Evolutionary conservation across 2,888 invertebrate species (phyloP).

Genomic region (Lamellibrachia satsuma): DNA sequence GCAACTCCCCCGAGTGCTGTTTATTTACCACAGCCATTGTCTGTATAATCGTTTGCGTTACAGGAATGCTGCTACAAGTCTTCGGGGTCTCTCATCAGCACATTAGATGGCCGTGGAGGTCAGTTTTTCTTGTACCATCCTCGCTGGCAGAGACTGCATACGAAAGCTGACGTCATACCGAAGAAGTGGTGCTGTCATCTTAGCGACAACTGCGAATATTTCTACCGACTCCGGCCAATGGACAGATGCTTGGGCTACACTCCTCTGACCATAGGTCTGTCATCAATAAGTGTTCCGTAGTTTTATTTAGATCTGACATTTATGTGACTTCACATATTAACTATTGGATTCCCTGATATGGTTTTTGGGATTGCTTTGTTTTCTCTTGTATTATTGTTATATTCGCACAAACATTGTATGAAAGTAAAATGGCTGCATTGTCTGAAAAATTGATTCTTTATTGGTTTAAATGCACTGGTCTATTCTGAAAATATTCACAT

Average conservation of each 20-base stretch:
- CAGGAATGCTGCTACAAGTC: constrained; percentile 30
- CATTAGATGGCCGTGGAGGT: constrained; percentile 14
- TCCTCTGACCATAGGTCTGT: not conserved
- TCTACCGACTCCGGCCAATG: not conserved
- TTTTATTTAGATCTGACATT: not conserved
- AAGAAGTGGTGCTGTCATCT: constrained; percentile 22
- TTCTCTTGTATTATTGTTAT: not conserved
- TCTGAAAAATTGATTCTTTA: not conserved
- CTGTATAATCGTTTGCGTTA: not conserved
- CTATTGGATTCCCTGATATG: not conserved
- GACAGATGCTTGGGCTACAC: constrained; percentile 18
- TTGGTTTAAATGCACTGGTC: too few species aligned
- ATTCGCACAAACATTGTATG: not conserved
- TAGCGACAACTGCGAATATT: not conserved
- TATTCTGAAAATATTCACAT: too few species aligned
- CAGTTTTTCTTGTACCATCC: constrained; percentile 27
- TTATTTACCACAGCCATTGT: not conserved
- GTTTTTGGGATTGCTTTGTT: not conserved
- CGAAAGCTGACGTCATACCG: not conserved
- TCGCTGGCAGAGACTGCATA: not conserved
- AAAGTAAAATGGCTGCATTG: not conserved
- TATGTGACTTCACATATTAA: not conserved
- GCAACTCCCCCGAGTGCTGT: not conserved
- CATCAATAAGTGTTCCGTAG: not conserved
- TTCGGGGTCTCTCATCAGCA: constrained; percentile 23